Percentiles rank a stretch among this genome's conserved stretches.
Evolutionary conservation across 2,797 vertebrate species (phyloP).

Genomic region (Hydrolagus colliei): DNA sequence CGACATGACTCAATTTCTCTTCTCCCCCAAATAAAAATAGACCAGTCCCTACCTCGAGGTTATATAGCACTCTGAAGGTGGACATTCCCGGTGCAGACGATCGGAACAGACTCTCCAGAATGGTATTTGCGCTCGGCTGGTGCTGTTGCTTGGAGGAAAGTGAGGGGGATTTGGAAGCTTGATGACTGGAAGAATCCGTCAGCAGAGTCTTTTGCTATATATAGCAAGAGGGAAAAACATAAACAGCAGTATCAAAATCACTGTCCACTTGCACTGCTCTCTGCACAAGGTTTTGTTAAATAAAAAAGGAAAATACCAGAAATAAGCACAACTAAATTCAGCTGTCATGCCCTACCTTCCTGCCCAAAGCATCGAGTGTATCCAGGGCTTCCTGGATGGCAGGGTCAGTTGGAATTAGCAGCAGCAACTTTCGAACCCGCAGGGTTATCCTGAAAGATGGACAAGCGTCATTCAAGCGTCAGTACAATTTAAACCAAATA

Average conservation of each 20-base stretch:
- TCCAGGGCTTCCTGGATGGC: slow-evolving; percentile 96
- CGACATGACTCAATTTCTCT: too few species aligned
- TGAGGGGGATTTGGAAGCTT: slow-evolving; percentile 89
- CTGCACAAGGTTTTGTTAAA: background rate
- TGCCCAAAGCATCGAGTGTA: slow-evolving; percentile 66
- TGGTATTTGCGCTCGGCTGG: slow-evolving; percentile 89
- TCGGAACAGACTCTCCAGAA: slow-evolving; percentile 87
- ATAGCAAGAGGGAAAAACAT: slow-evolving; percentile 34
- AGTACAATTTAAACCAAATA: slow-evolving; percentile 16
- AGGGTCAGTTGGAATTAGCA: slow-evolving; percentile 93
- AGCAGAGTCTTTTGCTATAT: slow-evolving; percentile 80
- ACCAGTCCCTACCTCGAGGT: slow-evolving; percentile 73
- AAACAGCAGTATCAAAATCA: background rate
- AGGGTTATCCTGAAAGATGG: slow-evolving; percentile 75
- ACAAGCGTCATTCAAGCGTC: slow-evolving; percentile 5
- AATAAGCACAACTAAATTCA: too few species aligned
- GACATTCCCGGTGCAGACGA: slow-evolving; percentile 98
- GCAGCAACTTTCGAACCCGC: slow-evolving; percentile 87
- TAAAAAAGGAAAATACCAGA: slow-evolving; percentile 18
- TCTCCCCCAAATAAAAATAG: too few species aligned
- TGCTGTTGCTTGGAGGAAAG: slow-evolving; percentile 90
- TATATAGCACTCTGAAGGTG: slow-evolving; percentile 95
- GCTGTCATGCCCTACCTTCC: slow-evolving; percentile 53
- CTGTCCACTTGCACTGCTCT: background rate
- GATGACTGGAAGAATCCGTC: slow-evolving; percentile 71